Base-by-base conservation (phyloP, 1,140 invertebrate genomes). In the Drosophila sechellia region DNA sequence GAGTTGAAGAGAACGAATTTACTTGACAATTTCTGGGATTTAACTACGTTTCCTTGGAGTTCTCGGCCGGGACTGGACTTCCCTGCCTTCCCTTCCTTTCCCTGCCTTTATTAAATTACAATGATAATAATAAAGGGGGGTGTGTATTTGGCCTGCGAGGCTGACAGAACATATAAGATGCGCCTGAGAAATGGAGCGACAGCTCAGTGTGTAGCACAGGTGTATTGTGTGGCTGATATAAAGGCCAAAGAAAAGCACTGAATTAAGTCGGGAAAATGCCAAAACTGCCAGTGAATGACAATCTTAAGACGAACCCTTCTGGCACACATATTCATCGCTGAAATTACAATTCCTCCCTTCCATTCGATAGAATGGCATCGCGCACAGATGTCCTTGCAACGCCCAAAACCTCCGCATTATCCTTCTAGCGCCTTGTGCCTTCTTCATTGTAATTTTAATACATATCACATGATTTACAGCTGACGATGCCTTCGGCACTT, bases 1-100 rank as follows among this genome's bases (percentile, higher is more conserved):
- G 12, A 5, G 11, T 3, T 55, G 54, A 48, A 55, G n/a, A 22
- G 54, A 53, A 56, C 53, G 43, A 76, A 79, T 59, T 76, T 76
- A 79, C 80, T 75, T 68, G 81, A 72, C 71, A 84, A 64, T 84
- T 79, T 46, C 45, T 48, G 46, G 58, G 71, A 68, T 72, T 84
- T 79, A 79, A 84, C 76, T 84, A 58, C 27, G 61, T 72, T 76
- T 79, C 61, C 66, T 81, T 78, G 61, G 59, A 54, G 77, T 27
- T 35, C 17, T 11, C 46, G 25, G 45, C 4, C 31, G 43, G 31
- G 40, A 15, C 31, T 12, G 55, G 15, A 15, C 5, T 27, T 15
- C 11, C 50, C 46, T 48, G 25, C 57, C 17, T 50, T 64, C 45
- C 31, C 43, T 49, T 83, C 43, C 48, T 34, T 49, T 74, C 37